Percentiles rank a stretch among this genome's conserved stretches.
Conservation (phyloP, 2,113 vertebrate genomes). For the Argyrosomus japonicus region DNA sequence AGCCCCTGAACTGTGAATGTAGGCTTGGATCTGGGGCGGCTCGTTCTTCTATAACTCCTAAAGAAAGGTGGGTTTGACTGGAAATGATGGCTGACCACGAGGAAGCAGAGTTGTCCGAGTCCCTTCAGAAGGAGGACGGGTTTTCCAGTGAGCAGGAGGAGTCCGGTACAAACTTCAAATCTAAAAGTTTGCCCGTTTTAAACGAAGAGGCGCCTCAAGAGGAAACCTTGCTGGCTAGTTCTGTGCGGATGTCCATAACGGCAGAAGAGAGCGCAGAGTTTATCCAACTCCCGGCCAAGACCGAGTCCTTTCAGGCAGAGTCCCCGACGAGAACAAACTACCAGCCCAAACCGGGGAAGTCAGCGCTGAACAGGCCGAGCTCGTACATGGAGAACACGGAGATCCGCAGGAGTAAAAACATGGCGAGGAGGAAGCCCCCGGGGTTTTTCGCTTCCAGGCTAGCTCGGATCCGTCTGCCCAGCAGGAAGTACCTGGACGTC, state of each 20-base stretch:
- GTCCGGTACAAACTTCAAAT: constrained; percentile 73
- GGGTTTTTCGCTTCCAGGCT: constrained; percentile 77
- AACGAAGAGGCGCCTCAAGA: constrained; percentile 73
- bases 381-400: constrained; percentile 72
- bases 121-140: constrained; percentile 68
- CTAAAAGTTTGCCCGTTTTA: constrained; percentile 85
- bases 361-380: constrained; percentile 73
- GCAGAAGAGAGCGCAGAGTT: constrained; percentile 70
- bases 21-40: constrained; percentile 1
- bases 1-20: constrained; percentile 55
- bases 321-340: constrained; percentile 62
- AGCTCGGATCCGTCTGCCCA: constrained; percentile 74
- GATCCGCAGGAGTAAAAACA: constrained; percentile 63
- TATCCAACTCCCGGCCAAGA: constrained; percentile 57
- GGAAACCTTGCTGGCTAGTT: constrained; percentile 67
- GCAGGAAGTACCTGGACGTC: constrained; percentile 81
- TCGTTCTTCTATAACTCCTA: constrained; percentile 3
- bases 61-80: constrained; percentile 16
- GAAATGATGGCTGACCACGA: constrained; percentile 77
- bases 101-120: constrained; percentile 72
- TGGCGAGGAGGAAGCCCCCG: constrained; percentile 51
- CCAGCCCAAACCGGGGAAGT: constrained; percentile 74
- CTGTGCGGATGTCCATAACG: constrained; percentile 63
- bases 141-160: constrained; percentile 74
- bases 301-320: constrained; percentile 60